Evolutionary conservation across 30 jellyfish, hydroid and myxozoan genomes (phyloP).

Genomic region (Clytia hemisphaerica): DNA sequence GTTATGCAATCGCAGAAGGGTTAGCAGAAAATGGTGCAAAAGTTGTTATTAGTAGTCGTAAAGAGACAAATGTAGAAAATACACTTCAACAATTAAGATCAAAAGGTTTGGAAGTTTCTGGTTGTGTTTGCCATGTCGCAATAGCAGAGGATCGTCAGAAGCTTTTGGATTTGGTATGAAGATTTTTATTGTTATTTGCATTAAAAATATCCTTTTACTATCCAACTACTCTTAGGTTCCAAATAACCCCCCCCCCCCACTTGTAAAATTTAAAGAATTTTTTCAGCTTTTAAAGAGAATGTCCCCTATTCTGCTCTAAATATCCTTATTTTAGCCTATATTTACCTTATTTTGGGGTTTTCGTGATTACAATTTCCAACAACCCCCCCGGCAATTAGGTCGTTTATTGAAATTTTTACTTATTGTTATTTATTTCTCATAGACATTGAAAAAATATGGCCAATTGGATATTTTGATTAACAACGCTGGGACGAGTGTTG

Average conservation of each 20-base stretch:
- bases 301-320: too few species aligned
- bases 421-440: too few species aligned
- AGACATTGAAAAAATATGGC: slow-evolving; percentile 66
- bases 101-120: slow-evolving; percentile 65
- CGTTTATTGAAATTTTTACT: too few species aligned
- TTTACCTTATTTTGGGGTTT: too few species aligned
- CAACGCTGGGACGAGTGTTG: slow-evolving; percentile 81
- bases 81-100: slow-evolving; percentile 32
- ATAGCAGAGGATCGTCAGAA: slow-evolving; percentile 59
- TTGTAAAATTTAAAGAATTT: too few species aligned
- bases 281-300: too few species aligned
- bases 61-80: slow-evolving; percentile 57
- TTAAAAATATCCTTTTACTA: too few species aligned
- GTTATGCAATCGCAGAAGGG: slow-evolving; percentile 78
- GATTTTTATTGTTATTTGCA: not conserved
- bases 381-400: too few species aligned
- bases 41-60: slow-evolving; percentile 82
- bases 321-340: too few species aligned
- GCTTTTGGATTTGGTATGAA: slow-evolving; percentile 35
- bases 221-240: too few species aligned
- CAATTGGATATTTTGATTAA: slow-evolving; percentile 67
- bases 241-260: too few species aligned
- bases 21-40: slow-evolving; percentile 87
- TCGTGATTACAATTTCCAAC: too few species aligned
- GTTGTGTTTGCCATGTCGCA: slow-evolving; percentile 77